phyloP scores from a whole-genome alignment of 2,797 vertebrate genomes.

The Austrolebias charrua region DNA sequence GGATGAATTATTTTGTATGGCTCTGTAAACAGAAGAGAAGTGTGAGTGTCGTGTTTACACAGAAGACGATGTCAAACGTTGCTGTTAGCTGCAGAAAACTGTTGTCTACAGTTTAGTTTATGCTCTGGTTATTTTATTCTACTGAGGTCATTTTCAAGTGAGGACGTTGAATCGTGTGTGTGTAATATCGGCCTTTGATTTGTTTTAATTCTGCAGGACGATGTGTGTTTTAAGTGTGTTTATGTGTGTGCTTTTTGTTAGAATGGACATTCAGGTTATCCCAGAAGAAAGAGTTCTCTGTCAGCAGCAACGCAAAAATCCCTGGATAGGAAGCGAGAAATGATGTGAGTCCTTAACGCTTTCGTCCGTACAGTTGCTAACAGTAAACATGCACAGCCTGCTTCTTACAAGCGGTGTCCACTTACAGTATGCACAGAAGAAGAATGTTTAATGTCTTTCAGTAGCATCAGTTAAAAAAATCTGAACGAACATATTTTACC shows the following conservation, averaged over 20 bases:
- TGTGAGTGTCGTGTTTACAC: too few relatives aligned
- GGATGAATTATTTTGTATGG: too few relatives aligned
- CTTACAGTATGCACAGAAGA: background rate
- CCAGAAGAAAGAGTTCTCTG: conserved; percentile 55
- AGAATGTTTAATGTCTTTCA: background rate
- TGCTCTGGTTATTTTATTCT: background rate
- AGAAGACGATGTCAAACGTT: too few relatives aligned
- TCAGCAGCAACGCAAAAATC: conserved; percentile 78
- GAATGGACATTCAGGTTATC: conserved; percentile 32
- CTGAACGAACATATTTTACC: conserved; percentile 11
- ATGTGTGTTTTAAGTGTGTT: background rate
- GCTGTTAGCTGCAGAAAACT: too few relatives aligned
- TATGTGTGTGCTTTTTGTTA: conserved; percentile 24
- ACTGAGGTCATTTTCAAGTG: background rate
- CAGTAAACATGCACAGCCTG: background rate
- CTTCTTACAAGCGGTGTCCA: background rate
- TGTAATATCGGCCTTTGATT: background rate
- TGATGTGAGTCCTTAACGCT: conserved; percentile 68
- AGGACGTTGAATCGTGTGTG: background rate
- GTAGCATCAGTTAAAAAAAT: conserved; percentile 12
- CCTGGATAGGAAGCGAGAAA: conserved; percentile 73
- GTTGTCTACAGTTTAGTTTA: too few relatives aligned
- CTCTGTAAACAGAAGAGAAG: too few relatives aligned
- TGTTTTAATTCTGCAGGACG: background rate
- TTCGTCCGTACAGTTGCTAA: background rate